Percentiles rank a stretch among this genome's conserved stretches.
phyloP scores from a whole-genome alignment of 2,113 vertebrate genomes.

The Riparia riparia region DNA sequence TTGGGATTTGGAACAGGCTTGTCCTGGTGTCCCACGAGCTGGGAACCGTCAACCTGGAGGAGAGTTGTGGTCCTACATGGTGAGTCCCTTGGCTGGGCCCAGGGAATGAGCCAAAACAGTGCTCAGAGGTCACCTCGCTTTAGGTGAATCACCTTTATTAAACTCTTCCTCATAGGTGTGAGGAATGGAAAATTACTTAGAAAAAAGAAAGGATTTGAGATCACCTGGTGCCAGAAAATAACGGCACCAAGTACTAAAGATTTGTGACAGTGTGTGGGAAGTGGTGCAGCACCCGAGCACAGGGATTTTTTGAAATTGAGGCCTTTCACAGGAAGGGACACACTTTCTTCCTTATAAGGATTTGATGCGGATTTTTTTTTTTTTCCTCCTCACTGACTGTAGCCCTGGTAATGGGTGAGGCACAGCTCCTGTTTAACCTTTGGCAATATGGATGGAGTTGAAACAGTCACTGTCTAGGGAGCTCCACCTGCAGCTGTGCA shows the following conservation, averaged over 20 bases:
- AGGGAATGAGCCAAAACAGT: rapidly evolving
- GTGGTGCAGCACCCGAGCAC: not conserved
- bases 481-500: not conserved
- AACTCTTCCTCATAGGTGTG: not conserved
- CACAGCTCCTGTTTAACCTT: not conserved
- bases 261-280: not conserved
- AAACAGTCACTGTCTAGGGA: not conserved
- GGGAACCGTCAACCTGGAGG: rapidly evolving
- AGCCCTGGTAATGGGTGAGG: not conserved
- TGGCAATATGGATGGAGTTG: not conserved
- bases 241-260: not conserved
- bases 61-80: rapidly evolving
- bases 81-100: too few relatives aligned
- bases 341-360: not conserved
- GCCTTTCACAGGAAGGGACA: not conserved
- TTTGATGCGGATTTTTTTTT: not conserved
- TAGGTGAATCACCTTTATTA: not conserved
- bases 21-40: not conserved
- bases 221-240: not conserved
- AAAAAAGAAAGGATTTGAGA: not conserved
- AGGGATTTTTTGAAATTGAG: not conserved
- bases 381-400: not conserved
- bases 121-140: not conserved
- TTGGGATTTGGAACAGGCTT: not conserved
- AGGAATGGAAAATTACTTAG: not conserved